These are phyloP conservation scores for Anagyrus pseudococci DNA, from an alignment of 2,888 invertebrate species.

Conservation along the genomic window DNA sequence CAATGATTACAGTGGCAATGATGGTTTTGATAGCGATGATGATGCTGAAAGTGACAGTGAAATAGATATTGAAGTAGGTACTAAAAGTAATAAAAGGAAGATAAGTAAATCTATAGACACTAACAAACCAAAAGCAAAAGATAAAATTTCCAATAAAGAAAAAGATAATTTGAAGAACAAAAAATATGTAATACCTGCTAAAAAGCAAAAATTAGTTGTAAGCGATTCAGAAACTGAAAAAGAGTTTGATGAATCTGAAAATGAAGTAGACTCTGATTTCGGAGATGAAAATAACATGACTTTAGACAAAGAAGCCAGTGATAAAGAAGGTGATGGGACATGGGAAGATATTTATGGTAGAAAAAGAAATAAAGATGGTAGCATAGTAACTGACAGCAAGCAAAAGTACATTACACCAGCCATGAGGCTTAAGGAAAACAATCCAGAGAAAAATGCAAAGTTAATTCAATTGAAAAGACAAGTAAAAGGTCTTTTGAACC, in stretches of 20 bases:
- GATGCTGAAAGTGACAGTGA: constrained; percentile 37
- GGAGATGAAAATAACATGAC: constrained; percentile 10
- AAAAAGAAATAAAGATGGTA: constrained; percentile 80
- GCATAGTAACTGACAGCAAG: constrained; percentile 69
- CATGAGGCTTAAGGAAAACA: constrained; percentile 67
- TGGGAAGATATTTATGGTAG: constrained; percentile 97
- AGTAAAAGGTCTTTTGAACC: constrained; percentile 88
- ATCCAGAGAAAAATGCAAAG: constrained; percentile 65
- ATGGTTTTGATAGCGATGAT: constrained; percentile 36
- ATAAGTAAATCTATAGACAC: not conserved
- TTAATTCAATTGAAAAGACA: constrained; percentile 75
- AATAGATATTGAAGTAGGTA: too few species aligned
- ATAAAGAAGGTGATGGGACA: constrained; percentile 34
- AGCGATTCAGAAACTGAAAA: not conserved
- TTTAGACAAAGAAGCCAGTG: constrained; percentile 34
- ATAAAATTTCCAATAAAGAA: not conserved
- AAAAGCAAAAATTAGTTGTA: constrained; percentile 2
- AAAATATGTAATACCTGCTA: constrained; percentile 4
- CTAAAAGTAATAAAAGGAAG: not conserved
- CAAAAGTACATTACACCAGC: constrained; percentile 86
- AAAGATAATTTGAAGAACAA: not conserved
- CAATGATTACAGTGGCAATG: constrained; percentile 46
- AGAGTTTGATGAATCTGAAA: constrained; percentile 8
- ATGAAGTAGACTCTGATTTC: constrained; percentile 1
- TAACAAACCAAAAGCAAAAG: not conserved